A percentile compares a stretch with the other conserved stretches of the same genome.
phyloP scores from a whole-genome alignment of 1,140 invertebrate genomes.

The Pseudomyrmex concolor region DNA sequence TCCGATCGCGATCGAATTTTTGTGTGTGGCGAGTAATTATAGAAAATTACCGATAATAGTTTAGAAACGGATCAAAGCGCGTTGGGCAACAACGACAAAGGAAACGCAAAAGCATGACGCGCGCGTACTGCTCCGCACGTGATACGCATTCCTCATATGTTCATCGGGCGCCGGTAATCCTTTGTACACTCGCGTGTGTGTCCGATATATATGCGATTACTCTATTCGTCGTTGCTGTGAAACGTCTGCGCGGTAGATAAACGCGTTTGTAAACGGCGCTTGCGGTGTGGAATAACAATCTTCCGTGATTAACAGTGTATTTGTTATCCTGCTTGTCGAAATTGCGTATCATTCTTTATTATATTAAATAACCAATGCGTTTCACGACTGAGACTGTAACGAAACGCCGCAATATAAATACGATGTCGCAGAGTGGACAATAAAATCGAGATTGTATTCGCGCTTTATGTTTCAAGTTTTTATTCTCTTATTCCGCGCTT shows the following conservation, averaged over 20 bases:
- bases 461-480: not conserved
- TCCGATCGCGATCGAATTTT: not conserved
- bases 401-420: not conserved
- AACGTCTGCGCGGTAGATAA: slow-evolving; percentile 23
- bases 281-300: slow-evolving; percentile 6
- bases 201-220: slow-evolving; percentile 32
- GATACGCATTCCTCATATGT: slow-evolving; percentile 41
- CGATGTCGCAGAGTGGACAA: not conserved
- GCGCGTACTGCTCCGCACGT: slow-evolving; percentile 7
- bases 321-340: not conserved
- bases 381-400: not conserved
- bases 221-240: slow-evolving; percentile 19
- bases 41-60: slow-evolving; percentile 41
- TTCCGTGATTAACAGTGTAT: slow-evolving; percentile 1
- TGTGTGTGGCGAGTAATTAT: slow-evolving; percentile 14
- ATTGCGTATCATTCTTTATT: not conserved
- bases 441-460: not conserved
- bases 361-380: not conserved
- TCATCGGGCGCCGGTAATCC: slow-evolving; percentile 13
- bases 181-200: slow-evolving; percentile 36
- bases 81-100: slow-evolving; percentile 23
- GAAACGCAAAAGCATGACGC: slow-evolving; percentile 50
- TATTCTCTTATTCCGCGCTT: not conserved
- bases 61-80: slow-evolving; percentile 27
- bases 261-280: slow-evolving; percentile 12